Conservation (phyloP, 2,113 vertebrate species). For the Archilochus colubris region DNA sequence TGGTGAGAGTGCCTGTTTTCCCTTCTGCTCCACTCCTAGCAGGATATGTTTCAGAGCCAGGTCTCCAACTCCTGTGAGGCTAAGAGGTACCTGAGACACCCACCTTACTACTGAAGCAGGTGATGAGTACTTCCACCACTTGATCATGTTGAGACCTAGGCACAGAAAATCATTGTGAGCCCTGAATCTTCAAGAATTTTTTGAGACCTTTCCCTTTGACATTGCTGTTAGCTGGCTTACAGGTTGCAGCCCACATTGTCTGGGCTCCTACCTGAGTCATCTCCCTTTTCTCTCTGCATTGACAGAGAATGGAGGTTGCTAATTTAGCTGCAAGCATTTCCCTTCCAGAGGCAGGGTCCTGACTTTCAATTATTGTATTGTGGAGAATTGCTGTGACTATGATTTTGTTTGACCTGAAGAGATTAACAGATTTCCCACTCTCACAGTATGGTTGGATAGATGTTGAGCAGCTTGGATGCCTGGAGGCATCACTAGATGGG, state of each 20-base stretch:
- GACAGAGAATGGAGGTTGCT: not conserved
- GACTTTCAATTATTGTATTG: not conserved
- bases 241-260: accelerated
- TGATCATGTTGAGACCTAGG: not conserved
- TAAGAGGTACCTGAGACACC: not conserved
- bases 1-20: not conserved
- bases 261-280: not conserved
- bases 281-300: not conserved
- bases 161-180: not conserved
- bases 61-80: not conserved
- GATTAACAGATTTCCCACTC: not conserved
- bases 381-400: not conserved
- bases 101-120: not conserved
- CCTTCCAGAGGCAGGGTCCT: not conserved
- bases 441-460: not conserved
- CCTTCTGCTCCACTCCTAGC: accelerated
- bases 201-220: not conserved
- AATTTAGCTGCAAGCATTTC: not conserved
- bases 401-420: not conserved
- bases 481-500: not conserved
- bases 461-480: not conserved
- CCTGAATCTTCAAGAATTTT: not conserved
- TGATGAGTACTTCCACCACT: not conserved
- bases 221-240: not conserved
- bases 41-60: not conserved